phyloP scores from a whole-genome alignment of 92 coral and sea anemone genomes.

The Porites rus region DNA sequence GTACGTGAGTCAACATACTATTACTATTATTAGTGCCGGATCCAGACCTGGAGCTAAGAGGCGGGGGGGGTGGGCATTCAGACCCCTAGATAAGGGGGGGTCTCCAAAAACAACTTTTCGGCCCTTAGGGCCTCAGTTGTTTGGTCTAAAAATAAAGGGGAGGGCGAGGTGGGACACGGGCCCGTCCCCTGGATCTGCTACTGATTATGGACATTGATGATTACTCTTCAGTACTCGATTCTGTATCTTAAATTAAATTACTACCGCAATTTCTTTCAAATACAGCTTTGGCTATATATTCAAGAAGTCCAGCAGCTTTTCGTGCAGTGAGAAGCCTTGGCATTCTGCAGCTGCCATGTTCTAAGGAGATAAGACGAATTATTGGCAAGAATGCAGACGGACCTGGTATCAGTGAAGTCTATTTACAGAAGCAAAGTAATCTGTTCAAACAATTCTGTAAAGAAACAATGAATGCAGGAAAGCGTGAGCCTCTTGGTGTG shows the following conservation, averaged over 20 bases:
- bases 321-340: slow-evolving; percentile 36
- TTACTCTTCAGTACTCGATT: no score
- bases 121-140: no score
- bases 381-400: slow-evolving; percentile 18
- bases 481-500: slow-evolving; percentile 29
- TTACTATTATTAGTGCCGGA: slow-evolving; percentile 13
- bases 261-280: slow-evolving; percentile 13
- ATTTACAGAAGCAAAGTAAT: slow-evolving; percentile 10
- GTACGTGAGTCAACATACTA: slow-evolving; percentile 34
- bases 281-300: slow-evolving; percentile 47
- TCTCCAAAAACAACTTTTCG: no score
- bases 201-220: not conserved
- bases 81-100: no score
- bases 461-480: not conserved
- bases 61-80: not conserved
- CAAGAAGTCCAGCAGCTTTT: slow-evolving; percentile 52
- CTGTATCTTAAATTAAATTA: not conserved
- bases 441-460: slow-evolving; percentile 27
- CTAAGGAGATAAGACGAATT: slow-evolving; percentile 27
- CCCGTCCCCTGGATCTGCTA: no score
- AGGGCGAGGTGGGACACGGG: no score
- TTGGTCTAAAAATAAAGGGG: no score
- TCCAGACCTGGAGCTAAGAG: not conserved
- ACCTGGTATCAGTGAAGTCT: slow-evolving; percentile 46
- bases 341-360: slow-evolving; percentile 39